phyloP scores from a whole-genome alignment of 64 coral and sea anemone genomes.

The Montipora capricornis region DNA sequence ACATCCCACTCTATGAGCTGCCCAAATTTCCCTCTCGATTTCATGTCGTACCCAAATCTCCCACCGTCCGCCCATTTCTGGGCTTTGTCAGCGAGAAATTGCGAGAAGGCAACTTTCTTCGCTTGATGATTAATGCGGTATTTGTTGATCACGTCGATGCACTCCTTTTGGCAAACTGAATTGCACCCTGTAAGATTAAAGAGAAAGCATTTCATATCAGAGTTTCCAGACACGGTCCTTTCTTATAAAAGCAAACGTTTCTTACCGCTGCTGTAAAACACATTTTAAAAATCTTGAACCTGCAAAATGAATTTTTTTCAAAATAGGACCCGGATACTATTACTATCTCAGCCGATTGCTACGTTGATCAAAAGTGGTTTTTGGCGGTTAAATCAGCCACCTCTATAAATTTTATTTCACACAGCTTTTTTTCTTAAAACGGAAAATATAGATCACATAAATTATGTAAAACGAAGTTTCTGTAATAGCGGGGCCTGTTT shows the following conservation, averaged over 20 bases:
- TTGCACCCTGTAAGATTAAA: slow-evolving; percentile 57
- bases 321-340: no score
- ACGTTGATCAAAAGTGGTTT: no score
- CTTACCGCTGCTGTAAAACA: neutral
- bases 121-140: slow-evolving; percentile 84
- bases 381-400: neutral
- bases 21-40: slow-evolving; percentile 78
- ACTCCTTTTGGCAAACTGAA: slow-evolving; percentile 75
- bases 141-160: slow-evolving; percentile 82
- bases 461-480: no score
- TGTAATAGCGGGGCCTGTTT: no score
- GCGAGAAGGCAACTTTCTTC: slow-evolving; percentile 61
- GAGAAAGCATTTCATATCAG: neutral
- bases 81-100: slow-evolving; percentile 72
- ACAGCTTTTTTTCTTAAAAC: neutral
- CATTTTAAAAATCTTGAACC: no score
- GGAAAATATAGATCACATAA: no score
- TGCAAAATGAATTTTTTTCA: no score
- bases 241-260: neutral
- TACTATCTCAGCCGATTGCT: no score
- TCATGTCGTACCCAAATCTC: slow-evolving; percentile 92
- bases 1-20: slow-evolving; percentile 96
- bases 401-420: neutral
- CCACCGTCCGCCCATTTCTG: slow-evolving; percentile 89
- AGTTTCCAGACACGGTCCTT: neutral